A percentile compares a stretch with the other conserved stretches of the same genome.
Conservation (phyloP, 2,888 invertebrate genomes). For the Eurytoma californica region DNA sequence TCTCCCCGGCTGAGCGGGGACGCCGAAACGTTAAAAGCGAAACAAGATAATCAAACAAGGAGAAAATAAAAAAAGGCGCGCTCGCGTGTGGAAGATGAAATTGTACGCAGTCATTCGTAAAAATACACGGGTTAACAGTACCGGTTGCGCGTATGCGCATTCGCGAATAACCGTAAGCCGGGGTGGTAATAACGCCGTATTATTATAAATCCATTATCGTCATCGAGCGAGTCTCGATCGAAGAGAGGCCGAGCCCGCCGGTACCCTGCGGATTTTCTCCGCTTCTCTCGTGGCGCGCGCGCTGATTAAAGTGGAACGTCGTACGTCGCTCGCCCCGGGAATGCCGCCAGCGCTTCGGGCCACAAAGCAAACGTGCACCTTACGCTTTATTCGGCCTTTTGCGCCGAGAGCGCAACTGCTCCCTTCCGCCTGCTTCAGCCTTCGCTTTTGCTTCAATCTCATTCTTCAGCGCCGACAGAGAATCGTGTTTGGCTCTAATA, state of each 20-base stretch:
- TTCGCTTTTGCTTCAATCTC: no score
- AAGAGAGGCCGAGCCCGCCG: background rate
- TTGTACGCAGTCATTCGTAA: background rate
- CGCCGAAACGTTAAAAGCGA: no score
- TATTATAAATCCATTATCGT: slow-evolving; percentile 40
- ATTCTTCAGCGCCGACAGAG: no score
- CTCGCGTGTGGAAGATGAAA: background rate
- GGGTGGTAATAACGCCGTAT: slow-evolving; percentile 22
- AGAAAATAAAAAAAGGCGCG: background rate
- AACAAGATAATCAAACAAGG: no score
- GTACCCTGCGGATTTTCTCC: background rate
- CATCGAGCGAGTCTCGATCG: slow-evolving; percentile 26
- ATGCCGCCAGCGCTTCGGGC: slow-evolving; percentile 2
- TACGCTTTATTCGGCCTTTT: background rate
- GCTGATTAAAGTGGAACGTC: slow-evolving; percentile 49
- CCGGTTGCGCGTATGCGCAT: background rate
- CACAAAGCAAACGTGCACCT: background rate
- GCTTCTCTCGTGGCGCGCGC: background rate
- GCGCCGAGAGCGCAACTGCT: background rate
- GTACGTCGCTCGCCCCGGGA: slow-evolving; percentile 18
- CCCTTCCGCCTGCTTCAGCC: background rate
- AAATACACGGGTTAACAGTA: slow-evolving; percentile 13
- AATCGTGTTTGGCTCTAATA: no score
- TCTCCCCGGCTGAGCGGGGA: no score
- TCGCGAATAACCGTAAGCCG: slow-evolving; percentile 7